Evolutionary conservation across 2,113 vertebrate genomes (phyloP), one percentile per base, ranked within the genome.

Genomic region (Nothocercus julius): DNA sequence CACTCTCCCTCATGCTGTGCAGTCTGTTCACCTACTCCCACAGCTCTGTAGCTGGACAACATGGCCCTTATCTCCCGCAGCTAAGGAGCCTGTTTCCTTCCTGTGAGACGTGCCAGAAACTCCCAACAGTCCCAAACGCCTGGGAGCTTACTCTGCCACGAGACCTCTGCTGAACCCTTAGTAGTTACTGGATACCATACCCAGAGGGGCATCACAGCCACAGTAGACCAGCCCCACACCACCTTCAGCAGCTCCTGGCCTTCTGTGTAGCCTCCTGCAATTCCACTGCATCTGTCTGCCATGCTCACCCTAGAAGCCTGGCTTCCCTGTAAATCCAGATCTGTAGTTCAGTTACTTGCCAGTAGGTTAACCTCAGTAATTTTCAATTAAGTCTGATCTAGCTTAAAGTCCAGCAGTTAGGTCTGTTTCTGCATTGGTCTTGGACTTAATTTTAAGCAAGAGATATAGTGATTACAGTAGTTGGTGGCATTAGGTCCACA

Each of bases 121-220:
- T 53, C 51, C 51, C 51, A 14, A 27, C 51, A 28, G 7, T 27
- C 51, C 51, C 51, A 28, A 27, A 18, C 13, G 13, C 25, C 51
- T 27, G 25, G 30, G 28, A 21, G n/a, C 38, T 61, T 27, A 13
- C 30, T 74, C 44, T 42, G 32, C 4, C 9, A 51, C 0, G 0
- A 91, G 77, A 11, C 2, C 9, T 81, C 19, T 6, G 0, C 44
- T 70, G 13, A 22, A 7, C 19, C 19, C 58, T 67, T 24, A 2
- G 30, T 12, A 38, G 7, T 1, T 86, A 20, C 47, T 13, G 17
- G 17, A 5, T 17, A 11, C 30, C 59, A 30, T 24, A 2, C 14
- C 42, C 27, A 36, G 17, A n/a, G 54, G 17, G 13, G 4, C 20
- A 62, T 22, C 44, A 22, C 21, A 13, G 63, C 22, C 0, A 0